Base-by-base conservation (phyloP, 2,888 invertebrate species). In the Tubulanus polymorphus region DNA sequence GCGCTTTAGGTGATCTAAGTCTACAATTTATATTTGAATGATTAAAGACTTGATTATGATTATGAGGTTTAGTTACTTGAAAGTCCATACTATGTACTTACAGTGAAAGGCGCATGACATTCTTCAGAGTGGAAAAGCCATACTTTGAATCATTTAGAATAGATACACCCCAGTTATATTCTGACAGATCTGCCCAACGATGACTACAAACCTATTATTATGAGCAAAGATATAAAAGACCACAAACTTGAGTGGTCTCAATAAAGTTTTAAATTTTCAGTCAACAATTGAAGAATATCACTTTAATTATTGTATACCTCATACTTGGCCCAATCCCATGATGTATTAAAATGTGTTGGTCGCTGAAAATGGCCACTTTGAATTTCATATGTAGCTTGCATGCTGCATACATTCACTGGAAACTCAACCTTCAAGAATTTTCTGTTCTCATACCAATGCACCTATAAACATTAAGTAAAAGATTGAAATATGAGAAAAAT, bases 341-440 rank as follows among this genome's bases (percentile, higher is more conserved):
- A 80, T 12, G 82, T 83, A 65, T 83, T 83, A 48, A 65, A 71
- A 61, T 82, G 81, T n/a, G 79, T 81, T 0, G 81, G 80, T 26
- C 82, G 64, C 54, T 75, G 69, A 2, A 81, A 54, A 59, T 78
- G 75, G 1, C 83, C 82, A 70, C 74, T 81, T 67, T 83, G 82
- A 20, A 79, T 79, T 52, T 82, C 82, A 63, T 81, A 83, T 0
- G 79, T 77, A 3, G 80, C 81, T 27, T 75, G 66, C 10, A 66
- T 59, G 12, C 71, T 59, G 47, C 65, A 65, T 2, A 81, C 65
- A 52, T 75, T 75, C 12, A 78, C 73, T 1, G 81, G 80, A 61
- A 81, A 81, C 66, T 81, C 81, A n/a, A 78, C 81, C 65, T 83
- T 83, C 29, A 83, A 67, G 56, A 82, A 75, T 63, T 81, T 81